Conservation (phyloP, 2,113 vertebrate genomes). For the Lipophrys pholis region DNA sequence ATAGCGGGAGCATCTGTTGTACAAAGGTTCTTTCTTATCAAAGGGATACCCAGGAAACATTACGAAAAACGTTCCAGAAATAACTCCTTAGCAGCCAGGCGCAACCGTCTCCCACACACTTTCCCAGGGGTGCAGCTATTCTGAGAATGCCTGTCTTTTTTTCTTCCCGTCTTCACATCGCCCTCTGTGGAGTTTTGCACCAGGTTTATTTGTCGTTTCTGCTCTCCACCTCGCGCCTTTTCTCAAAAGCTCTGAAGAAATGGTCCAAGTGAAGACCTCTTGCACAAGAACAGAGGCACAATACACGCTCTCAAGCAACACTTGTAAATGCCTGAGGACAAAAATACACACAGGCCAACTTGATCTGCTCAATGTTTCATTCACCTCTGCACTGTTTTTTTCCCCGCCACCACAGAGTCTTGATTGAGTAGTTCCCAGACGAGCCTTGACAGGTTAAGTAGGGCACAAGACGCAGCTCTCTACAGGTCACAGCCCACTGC, state of each 20-base stretch:
- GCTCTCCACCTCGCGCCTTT: neutral
- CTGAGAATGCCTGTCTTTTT: slow-evolving; percentile 26
- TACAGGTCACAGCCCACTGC: slow-evolving; percentile 43
- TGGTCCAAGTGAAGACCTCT: neutral
- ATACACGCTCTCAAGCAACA: neutral
- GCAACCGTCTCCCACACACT: slow-evolving; percentile 44
- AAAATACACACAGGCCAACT: slow-evolving; percentile 32
- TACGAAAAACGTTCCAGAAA: slow-evolving; percentile 50
- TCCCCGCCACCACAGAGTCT: slow-evolving; percentile 31
- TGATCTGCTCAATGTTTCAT: slow-evolving; percentile 42
- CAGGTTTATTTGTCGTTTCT: slow-evolving; percentile 19
- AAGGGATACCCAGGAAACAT: slow-evolving; percentile 29
- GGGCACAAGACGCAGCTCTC: slow-evolving; percentile 43
- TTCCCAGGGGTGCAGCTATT: slow-evolving; percentile 53
- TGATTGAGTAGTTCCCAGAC: slow-evolving; percentile 65
- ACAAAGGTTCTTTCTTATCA: slow-evolving; percentile 13
- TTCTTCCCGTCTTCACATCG: slow-evolving; percentile 24
- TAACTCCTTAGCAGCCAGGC: slow-evolving; percentile 26
- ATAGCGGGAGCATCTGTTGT: slow-evolving; percentile 10
- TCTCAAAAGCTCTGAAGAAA: slow-evolving; percentile 12
- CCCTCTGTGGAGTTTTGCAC: slow-evolving; percentile 1
- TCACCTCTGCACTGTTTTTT: slow-evolving; percentile 46
- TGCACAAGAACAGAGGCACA: no score
- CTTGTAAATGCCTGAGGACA: slow-evolving; percentile 17
- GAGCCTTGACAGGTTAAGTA: slow-evolving; percentile 63